These are phyloP conservation scores for Eupithecia vulgata DNA, from an alignment of 2,888 invertebrate genomes.

Conservation along the genomic window DNA sequence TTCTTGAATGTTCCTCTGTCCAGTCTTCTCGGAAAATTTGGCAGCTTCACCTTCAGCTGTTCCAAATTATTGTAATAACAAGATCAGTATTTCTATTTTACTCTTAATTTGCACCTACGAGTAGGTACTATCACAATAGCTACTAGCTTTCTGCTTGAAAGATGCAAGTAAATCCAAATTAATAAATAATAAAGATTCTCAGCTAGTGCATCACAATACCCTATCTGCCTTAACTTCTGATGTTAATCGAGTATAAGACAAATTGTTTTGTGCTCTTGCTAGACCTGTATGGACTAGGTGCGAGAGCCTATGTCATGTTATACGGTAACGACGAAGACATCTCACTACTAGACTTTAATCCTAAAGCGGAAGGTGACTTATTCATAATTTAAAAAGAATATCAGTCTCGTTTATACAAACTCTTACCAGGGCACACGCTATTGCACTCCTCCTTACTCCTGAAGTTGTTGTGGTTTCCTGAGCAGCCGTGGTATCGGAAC, in stretches of 20 bases:
- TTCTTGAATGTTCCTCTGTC: slow-evolving; percentile 53
- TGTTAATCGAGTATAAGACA: too few relatives aligned
- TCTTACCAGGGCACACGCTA: slow-evolving; percentile 89
- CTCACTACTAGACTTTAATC: not conserved
- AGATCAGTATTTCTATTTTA: not conserved
- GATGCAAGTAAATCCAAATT: not conserved
- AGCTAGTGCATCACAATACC: not conserved
- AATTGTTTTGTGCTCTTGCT: not conserved
- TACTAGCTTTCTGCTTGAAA: not conserved
- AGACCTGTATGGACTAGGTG: not conserved
- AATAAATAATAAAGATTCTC: not conserved
- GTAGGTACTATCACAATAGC: too few relatives aligned
- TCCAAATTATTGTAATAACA: slow-evolving; percentile 43
- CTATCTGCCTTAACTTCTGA: not conserved
- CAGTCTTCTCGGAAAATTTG: slow-evolving; percentile 55
- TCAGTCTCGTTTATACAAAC: not conserved
- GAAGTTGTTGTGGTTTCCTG: slow-evolving; percentile 94
- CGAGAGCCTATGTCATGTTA: not conserved
- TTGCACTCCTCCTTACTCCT: slow-evolving; percentile 91
- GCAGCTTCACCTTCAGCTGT: slow-evolving; percentile 65
- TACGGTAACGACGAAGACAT: not conserved
- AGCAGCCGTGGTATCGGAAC: slow-evolving; percentile 88
- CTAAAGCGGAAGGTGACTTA: not conserved
- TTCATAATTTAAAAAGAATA: not conserved
- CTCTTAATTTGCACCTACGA: not conserved